Conservation (phyloP, 2,797 vertebrate species). For the Gallirallus australis region DNA sequence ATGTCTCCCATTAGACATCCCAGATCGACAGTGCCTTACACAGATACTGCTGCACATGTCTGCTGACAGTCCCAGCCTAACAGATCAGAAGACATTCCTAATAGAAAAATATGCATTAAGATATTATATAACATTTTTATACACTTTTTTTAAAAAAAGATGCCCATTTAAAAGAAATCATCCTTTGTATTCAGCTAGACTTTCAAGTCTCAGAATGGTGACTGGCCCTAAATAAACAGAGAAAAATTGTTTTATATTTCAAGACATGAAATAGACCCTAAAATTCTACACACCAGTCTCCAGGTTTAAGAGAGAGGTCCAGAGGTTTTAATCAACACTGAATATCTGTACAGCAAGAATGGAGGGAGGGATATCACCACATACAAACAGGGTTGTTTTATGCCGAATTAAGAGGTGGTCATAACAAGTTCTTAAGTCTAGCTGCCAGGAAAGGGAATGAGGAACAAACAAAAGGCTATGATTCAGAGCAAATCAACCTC, state of each 20-base stretch:
- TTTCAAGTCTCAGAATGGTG: not conserved
- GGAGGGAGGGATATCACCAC: not conserved
- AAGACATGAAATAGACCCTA: not conserved
- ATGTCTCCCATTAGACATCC: not conserved
- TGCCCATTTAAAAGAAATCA: not conserved
- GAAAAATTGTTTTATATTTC: not conserved
- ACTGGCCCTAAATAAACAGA: not conserved
- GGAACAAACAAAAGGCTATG: not conserved
- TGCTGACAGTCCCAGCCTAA: not conserved
- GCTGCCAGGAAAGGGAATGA: not conserved
- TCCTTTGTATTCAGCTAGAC: not conserved
- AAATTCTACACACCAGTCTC: not conserved
- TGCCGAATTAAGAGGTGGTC: not conserved
- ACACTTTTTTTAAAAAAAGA: not conserved
- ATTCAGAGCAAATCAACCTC: not conserved
- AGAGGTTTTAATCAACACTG: not conserved
- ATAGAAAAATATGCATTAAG: not conserved
- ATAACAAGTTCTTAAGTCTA: not conserved
- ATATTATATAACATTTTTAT: not conserved
- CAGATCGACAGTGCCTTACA: not conserved
- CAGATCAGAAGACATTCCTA: not conserved
- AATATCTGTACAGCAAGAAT: not conserved
- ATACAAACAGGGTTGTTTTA: not conserved
- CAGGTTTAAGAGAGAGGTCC: not conserved
- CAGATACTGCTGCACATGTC: not conserved